These are phyloP conservation scores for Drosophila repletoides DNA, from an alignment of 1,140 invertebrate genomes.

Conservation along the genomic window DNA sequence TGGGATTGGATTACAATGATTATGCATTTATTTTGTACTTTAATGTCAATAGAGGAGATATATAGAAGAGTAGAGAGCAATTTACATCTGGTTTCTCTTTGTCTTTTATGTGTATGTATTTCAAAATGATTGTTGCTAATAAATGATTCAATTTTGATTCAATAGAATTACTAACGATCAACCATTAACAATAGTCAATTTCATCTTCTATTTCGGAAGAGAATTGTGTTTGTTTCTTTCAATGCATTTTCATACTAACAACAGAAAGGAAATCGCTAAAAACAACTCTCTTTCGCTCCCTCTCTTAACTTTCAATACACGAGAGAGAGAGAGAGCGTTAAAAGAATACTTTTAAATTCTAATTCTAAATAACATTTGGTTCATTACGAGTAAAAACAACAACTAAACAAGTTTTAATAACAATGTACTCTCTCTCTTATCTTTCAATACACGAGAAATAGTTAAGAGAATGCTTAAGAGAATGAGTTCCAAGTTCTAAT, in stretches of 20 bases:
- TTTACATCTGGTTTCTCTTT: slow-evolving; percentile 21
- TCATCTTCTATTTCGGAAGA: slow-evolving; percentile 1
- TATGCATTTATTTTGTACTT: slow-evolving; percentile 2
- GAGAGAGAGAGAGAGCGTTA: no score
- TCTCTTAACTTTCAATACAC: no score
- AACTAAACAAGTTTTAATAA: slow-evolving; percentile 8
- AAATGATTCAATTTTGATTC: slow-evolving; percentile 5
- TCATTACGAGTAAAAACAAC: no score
- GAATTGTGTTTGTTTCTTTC: slow-evolving; percentile 70
- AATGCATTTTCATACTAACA: slow-evolving; percentile 32
- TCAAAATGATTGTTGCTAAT: slow-evolving; percentile 34
- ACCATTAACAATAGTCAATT: slow-evolving; percentile 7
- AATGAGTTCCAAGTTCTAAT: slow-evolving; percentile 31
- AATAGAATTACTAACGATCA: not conserved
- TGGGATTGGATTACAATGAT: slow-evolving; percentile 24
- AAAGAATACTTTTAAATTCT: slow-evolving; percentile 44
- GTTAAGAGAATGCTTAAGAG: slow-evolving; percentile 46
- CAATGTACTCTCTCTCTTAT: slow-evolving; percentile 13
- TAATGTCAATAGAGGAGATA: slow-evolving; percentile 26
- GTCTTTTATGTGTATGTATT: not conserved
- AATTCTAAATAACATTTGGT: no score
- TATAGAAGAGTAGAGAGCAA: slow-evolving; percentile 33
- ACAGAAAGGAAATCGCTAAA: slow-evolving; percentile 7
- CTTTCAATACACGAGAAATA: no score
- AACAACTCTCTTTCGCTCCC: no score